phyloP scores from a whole-genome alignment of 2,797 vertebrate species.

The Zalophus californianus region DNA sequence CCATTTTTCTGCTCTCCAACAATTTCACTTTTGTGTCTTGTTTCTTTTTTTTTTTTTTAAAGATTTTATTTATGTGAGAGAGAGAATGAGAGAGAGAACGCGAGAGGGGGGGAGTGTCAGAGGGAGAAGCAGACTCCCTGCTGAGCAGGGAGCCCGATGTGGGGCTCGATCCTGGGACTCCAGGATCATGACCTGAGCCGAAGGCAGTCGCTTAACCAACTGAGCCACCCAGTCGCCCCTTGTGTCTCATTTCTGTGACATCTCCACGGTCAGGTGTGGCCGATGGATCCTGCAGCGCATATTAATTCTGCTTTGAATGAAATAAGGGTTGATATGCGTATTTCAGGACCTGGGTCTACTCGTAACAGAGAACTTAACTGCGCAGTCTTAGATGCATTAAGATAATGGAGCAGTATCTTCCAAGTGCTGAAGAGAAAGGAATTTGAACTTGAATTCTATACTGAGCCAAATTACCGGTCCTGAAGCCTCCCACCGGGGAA shows the following conservation, averaged over 20 bases:
- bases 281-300: not conserved
- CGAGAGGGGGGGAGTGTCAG: too few relatives aligned
- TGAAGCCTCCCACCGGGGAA: not conserved
- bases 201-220: too few relatives aligned
- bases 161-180: too few relatives aligned
- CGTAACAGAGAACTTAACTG: not conserved
- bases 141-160: too few relatives aligned
- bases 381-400: not conserved
- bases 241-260: not conserved
- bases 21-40: not conserved
- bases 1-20: slow-evolving; percentile 4
- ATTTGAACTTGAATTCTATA: slow-evolving; percentile 28
- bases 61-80: too few relatives aligned
- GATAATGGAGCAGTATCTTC: not conserved
- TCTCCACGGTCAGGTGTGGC: not conserved
- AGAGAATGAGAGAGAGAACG: too few relatives aligned
- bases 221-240: too few relatives aligned
- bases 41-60: not conserved
- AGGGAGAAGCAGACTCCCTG: too few relatives aligned
- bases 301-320: slow-evolving; percentile 1
- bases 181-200: too few relatives aligned
- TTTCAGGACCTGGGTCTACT: not conserved
- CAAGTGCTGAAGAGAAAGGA: not conserved
- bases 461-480: not conserved
- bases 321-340: not conserved